Evolutionary conservation across 2,888 invertebrate species (phyloP).

Genomic region (Morinoia aosen): DNA sequence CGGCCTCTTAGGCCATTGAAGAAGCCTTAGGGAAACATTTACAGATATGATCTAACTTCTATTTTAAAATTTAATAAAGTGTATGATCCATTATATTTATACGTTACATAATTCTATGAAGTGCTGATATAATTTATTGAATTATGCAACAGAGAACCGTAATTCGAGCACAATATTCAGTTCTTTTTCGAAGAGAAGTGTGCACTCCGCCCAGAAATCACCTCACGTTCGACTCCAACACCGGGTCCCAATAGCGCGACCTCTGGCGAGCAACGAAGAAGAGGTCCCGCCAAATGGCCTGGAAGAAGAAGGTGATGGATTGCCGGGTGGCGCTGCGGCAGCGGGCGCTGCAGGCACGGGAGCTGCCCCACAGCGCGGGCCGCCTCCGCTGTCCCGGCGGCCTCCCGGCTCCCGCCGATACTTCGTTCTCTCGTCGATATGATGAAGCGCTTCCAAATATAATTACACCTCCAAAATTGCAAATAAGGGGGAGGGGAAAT

Average conservation of each 20-base stretch:
- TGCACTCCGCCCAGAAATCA: background rate
- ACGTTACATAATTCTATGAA: no score
- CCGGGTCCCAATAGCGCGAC: background rate
- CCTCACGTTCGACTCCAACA: background rate
- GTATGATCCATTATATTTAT: no score
- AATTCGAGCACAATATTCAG: background rate
- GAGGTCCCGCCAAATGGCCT: background rate
- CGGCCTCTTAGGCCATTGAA: no score
- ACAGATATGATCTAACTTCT: no score
- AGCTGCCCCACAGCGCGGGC: background rate
- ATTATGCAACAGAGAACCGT: no score
- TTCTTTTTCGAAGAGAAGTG: background rate
- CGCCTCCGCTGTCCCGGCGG: background rate
- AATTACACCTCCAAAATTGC: background rate
- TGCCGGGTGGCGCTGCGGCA: background rate
- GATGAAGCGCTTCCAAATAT: constrained; percentile 18
- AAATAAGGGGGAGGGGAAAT: constrained; percentile 13
- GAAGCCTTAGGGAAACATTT: no score
- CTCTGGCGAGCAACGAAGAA: background rate
- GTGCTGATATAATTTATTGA: no score
- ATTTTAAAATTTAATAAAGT: no score
- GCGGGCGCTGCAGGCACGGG: background rate
- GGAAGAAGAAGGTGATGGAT: background rate
- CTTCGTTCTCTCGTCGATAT: background rate
- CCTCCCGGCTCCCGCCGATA: background rate